Base-by-base conservation (phyloP, 2,113 vertebrate genomes). In the Rhabdornis inornatus region DNA sequence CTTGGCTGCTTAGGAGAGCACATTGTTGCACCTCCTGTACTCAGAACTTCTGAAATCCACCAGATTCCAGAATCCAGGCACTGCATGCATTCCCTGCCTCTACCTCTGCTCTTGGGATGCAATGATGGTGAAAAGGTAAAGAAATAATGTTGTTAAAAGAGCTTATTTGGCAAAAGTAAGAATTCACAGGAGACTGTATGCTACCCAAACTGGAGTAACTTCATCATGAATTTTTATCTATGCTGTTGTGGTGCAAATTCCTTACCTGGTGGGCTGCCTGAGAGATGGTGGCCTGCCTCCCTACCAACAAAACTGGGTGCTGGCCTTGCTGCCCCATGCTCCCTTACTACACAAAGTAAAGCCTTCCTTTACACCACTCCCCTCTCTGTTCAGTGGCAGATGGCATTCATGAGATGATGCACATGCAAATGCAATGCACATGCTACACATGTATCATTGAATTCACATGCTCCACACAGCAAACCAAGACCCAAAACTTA, bases 381-480 rank as follows among this genome's bases (percentile, higher is more conserved):
- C 40, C 49, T 45, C 33, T 44, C 49, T 45, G 47, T 42, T 55
- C 13, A 17, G 44, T 28, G 39, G 35, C 68, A 77, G 63, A 33
- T 47, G 49, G 23, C 16, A 4, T 6, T 20, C 27, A 4, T 11
- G 55, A 83, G 39, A 33, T 2, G 1, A 50, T 45, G 52, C 27
- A 50, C 0, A 0, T 9, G 33, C 15, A 47, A 28, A 44, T 0
- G 21, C 45, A 65, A 15, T 15, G 39, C 33, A 44, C 9, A 23
- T 9, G 31, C 6, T 47, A 11, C 37, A 7, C 15, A 1, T 24
- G 6, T 8, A 21, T 30, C 70, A 21, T 14, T 60, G 61, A 18
- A 64, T 23, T 33, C 11, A 31, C 2, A 1, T 3, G 8, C 10
- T 20, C 9, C 21, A 39, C 31, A 39, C 14, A 80, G 59, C 57